Percentiles rank a stretch among this genome's conserved stretches.
Conservation (phyloP, 2,113 vertebrate genomes). For the Hypomesus transpacificus region DNA sequence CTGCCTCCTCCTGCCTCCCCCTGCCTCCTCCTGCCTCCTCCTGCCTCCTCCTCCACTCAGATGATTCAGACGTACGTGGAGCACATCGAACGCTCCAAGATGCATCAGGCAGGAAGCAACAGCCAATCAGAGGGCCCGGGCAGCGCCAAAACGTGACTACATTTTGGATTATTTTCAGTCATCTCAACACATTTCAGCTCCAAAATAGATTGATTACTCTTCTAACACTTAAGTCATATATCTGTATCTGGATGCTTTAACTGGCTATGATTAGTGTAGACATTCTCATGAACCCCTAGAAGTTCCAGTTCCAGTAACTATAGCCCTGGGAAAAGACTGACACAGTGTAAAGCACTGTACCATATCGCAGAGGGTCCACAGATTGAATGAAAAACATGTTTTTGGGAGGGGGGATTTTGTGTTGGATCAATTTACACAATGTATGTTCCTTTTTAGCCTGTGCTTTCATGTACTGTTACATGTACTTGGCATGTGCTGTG, state of each 20-base stretch:
- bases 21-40: conserved; percentile 1
- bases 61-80: conserved; percentile 99
- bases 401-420: no score
- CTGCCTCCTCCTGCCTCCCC: conserved; percentile 1
- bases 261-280: no score
- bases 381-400: no score
- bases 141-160: conserved; percentile 86
- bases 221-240: no score
- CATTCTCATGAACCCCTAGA: no score
- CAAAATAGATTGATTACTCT: neutral
- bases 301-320: no score
- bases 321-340: no score
- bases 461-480: neutral
- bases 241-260: conserved; percentile 5
- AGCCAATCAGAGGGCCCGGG: conserved; percentile 84
- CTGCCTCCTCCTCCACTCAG: conserved; percentile 58
- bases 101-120: conserved; percentile 85
- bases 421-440: no score
- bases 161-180: neutral
- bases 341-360: no score
- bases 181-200: no score
- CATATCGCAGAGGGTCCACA: no score
- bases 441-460: neutral
- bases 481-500: neutral
- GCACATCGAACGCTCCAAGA: conserved; percentile 93